Percentiles rank a stretch among this genome's conserved stretches.
phyloP scores from a whole-genome alignment of 53 echinoderm and acorn worm genomes.

The Stichopus horrens region DNA sequence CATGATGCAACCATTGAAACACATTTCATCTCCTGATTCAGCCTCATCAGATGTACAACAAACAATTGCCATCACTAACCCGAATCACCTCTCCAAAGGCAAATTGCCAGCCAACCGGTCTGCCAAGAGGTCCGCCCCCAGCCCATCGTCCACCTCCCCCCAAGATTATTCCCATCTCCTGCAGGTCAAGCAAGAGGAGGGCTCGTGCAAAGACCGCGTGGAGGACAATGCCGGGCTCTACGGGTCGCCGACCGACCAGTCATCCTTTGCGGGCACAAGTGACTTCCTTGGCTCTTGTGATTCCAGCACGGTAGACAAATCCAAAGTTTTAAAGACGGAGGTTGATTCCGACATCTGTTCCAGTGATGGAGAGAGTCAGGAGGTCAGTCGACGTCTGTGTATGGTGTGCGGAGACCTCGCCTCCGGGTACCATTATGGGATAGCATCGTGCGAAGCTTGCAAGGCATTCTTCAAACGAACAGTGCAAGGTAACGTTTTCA shows the following conservation, averaged over 20 bases:
- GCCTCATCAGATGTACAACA: background rate
- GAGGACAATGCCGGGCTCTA: background rate
- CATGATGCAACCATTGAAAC: background rate
- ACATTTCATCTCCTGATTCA: background rate
- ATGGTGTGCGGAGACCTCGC: slow-evolving; percentile 67
- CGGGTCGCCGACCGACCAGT: background rate
- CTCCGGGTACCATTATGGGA: slow-evolving; percentile 77
- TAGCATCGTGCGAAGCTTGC: slow-evolving; percentile 80
- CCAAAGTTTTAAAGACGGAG: slow-evolving; percentile 8
- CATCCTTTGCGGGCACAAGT: background rate
- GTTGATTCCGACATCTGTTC: slow-evolving; percentile 12
- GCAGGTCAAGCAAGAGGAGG: background rate
- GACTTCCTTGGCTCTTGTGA: slow-evolving; percentile 1
- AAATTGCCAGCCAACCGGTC: background rate
- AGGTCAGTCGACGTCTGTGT: slow-evolving; percentile 49
- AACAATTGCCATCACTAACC: background rate
- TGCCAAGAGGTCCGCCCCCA: slow-evolving; percentile 2
- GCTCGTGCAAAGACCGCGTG: background rate
- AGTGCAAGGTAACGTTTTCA: slow-evolving; percentile 50
- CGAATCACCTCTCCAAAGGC: background rate
- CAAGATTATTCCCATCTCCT: background rate
- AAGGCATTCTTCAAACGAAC: slow-evolving; percentile 82
- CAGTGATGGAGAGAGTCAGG: background rate
- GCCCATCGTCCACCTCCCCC: background rate
- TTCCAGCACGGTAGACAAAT: slow-evolving; percentile 18